Percentiles rank a stretch among this genome's conserved stretches.
phyloP scores from a whole-genome alignment of 2,113 vertebrate genomes.

The Hystrix brachyura region DNA sequence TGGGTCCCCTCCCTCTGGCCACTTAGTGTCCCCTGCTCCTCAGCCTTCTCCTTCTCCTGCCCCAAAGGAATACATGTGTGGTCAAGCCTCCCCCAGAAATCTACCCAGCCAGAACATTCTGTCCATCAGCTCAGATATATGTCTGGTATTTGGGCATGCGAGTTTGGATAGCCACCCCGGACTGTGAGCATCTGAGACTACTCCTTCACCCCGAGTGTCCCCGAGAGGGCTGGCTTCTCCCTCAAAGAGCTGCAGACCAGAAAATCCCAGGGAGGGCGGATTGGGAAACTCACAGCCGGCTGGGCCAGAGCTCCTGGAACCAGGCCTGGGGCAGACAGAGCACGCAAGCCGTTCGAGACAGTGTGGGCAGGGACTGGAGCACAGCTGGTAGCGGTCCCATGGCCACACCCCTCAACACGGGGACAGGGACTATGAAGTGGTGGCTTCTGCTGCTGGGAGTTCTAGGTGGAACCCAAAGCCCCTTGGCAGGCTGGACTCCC shows the following conservation, averaged over 20 bases:
- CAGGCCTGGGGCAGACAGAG: neutral
- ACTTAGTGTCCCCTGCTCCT: neutral
- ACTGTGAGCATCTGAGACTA: neutral
- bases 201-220: neutral
- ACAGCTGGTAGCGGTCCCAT: neutral
- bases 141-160: neutral
- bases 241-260: slow-evolving; percentile 6
- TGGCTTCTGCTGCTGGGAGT: neutral
- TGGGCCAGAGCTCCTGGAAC: neutral
- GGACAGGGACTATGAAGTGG: neutral
- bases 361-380: accelerated
- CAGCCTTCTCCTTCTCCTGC: no score
- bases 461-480: neutral
- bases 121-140: neutral
- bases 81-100: neutral
- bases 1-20: neutral
- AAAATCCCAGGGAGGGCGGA: neutral
- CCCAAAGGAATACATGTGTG: neutral
- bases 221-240: neutral
- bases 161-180: neutral
- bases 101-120: neutral
- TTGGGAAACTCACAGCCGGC: neutral
- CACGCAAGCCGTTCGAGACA: neutral
- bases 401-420: accelerated
- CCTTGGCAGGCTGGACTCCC: neutral